phyloP scores from a whole-genome alignment of 53 echinoderm and acorn worm species.

The Temnopleurus reevesii region DNA sequence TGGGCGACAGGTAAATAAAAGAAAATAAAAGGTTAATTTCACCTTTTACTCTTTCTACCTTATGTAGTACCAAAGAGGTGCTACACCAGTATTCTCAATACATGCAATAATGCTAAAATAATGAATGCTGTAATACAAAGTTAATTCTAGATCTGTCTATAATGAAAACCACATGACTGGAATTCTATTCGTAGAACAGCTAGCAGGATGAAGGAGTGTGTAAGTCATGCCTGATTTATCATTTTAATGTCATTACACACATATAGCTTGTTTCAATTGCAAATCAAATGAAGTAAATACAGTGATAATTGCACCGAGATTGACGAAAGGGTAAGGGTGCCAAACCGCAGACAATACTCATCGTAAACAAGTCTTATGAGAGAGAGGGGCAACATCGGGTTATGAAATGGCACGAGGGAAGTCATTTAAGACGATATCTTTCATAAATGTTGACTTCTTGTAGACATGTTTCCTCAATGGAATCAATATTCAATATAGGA shows the following conservation, averaged over 20 bases:
- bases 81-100: too few relatives aligned
- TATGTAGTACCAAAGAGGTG: too few relatives aligned
- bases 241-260: neutral
- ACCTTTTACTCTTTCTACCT: too few relatives aligned
- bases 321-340: neutral
- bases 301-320: neutral
- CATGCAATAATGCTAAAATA: too few relatives aligned
- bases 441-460: neutral
- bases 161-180: too few relatives aligned
- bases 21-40: too few relatives aligned
- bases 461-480: neutral
- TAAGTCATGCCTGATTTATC: neutral
- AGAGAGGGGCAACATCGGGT: neutral
- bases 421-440: neutral
- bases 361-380: neutral
- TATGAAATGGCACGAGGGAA: neutral
- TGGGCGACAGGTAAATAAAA: too few relatives aligned
- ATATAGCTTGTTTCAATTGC: neutral
- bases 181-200: too few relatives aligned
- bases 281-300: neutral
- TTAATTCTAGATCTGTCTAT: too few relatives aligned
- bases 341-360: conserved; percentile 16
- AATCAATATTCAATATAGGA: neutral
- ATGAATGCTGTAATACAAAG: too few relatives aligned
- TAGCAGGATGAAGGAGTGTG: too few relatives aligned